Base-by-base conservation (phyloP, 2,113 vertebrate genomes). In the Albula goreensis region DNA sequence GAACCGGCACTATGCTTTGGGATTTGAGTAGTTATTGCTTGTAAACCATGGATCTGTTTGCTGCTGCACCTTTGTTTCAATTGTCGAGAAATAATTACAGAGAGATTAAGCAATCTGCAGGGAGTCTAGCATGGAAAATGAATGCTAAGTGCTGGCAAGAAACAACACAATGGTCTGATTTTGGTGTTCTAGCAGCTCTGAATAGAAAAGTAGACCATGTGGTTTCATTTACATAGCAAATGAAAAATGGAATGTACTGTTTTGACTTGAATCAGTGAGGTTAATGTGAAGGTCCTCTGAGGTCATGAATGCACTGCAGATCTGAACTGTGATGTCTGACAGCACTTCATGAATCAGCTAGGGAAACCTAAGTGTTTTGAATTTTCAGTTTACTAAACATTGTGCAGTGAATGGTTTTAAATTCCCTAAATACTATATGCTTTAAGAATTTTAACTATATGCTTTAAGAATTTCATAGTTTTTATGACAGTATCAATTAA, bases 41-140 rank as follows among this genome's bases (percentile, higher is more conserved):
- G 85, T 85, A 60, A 90, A 89, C 49, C 50, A 83, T 84, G 63
- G 50, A 41, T 56, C 56, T 52, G 52, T 60, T 19, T 83, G 80
- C 52, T 13, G 81, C 63, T n/a, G 57, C 25, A n/a, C 56, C 60
- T 83, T 86, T 86, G 74, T 86, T 88, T 70, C 48, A 80, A 78
- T 86, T 87, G 80, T 85, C 74, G 56, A 86, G 50, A 86, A 83
- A 86, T 85, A 19, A 85, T 89, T 50, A 85, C 74, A 56, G 86
- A 86, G 86, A 87, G 77, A 90, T 88, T 60, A 86, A 85, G 83
- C 84, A 87, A 85, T 86, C 82, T 85, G 82, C 31, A 41, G 85
- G 80, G 50, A 85, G 60, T 87, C n/a, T 80, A 70, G 56, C 82
- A 78, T 31, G 63, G n/a, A 84, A 70, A 60, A 86, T 88, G 50